Evolutionary conservation across 2,888 invertebrate genomes (phyloP), one percentile per base, ranked within the genome.

Genomic region (Bruchidius siliquastri): DNA sequence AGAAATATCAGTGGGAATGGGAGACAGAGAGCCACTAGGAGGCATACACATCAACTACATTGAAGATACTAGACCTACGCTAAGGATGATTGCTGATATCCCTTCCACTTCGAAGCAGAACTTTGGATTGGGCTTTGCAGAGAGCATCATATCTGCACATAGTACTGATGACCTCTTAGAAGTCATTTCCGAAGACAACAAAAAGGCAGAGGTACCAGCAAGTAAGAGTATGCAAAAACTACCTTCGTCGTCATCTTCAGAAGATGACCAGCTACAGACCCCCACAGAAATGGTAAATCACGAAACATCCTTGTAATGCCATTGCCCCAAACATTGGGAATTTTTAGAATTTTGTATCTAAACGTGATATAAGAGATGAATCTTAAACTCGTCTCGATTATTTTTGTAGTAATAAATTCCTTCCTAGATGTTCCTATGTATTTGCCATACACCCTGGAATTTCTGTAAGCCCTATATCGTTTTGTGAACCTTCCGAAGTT

Each of bases 11-110:
- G 80, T 90, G 77, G 75, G 75, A 3, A 77, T 77, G n/a, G 89
- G 88, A 79, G 91, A 91, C 0, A 82, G 89, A 77, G 85, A 87
- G 82, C 76, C 78, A 67, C 67, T 81, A 78, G 90, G 90, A 8
- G 90, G 89, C 20, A 90, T 93, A 77, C 92, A 92, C 84, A 91
- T 92, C 75, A 92, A 92, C 82, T 91, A 91, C 85, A 91, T 92
- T 76, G 91, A 91, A 70, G 86, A 86, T 69, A 80, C 78, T 75
- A 81, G 81, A 0, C 69, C 32, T n/a, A 71, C 74, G 75, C 76
- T 77, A 67, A 74, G 76, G 49, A 71, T 80, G 86, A 4, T 26
- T n/a, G 49, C 49, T 13, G 75, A 77, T 21, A 73, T 74, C 49
- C 88, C 83, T 79, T 87, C 81, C 84, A 88, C 73, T 79, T 88